Percentiles rank a stretch among this genome's conserved stretches.
Conservation (phyloP, 1,140 invertebrate genomes). For the Cydia fagiglandana region DNA sequence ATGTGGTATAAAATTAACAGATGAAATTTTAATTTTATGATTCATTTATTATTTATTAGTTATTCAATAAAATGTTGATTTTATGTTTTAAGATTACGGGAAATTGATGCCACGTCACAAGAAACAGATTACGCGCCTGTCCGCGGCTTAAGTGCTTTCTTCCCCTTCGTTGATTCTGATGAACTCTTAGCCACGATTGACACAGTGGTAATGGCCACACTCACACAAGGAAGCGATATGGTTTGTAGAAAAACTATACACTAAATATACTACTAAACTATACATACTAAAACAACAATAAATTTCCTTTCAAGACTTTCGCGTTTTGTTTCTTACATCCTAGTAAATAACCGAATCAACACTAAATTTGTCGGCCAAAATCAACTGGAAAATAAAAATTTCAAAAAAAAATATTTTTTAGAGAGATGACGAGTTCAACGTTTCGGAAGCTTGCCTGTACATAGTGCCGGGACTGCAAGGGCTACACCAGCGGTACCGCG, state of each 20-base stretch:
- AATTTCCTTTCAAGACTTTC: background rate
- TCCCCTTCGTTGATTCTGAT: conserved; percentile 16
- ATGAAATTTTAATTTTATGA: too few species aligned
- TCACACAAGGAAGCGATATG: background rate
- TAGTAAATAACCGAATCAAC: too few species aligned
- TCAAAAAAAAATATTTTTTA: background rate
- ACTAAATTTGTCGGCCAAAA: too few species aligned
- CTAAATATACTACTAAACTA: background rate
- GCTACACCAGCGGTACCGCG: background rate
- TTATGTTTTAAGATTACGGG: background rate
- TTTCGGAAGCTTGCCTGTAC: conserved; percentile 1
- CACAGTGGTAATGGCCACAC: background rate
- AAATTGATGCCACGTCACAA: background rate
- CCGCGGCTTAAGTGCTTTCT: background rate
- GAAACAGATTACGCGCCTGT: background rate
- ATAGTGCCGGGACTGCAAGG: conserved; percentile 34
- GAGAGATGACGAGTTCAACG: conserved; percentile 17
- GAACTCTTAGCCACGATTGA: conserved; percentile 1
- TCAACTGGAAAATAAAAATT: too few species aligned
- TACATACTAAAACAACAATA: too few species aligned
- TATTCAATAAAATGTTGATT: background rate
- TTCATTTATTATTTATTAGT: too few species aligned
- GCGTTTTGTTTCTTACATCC: too few species aligned
- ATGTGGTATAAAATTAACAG: background rate
- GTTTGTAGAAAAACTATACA: background rate